Base-by-base conservation (phyloP, 2,113 vertebrate genomes). In the Lethenteron reissneri region DNA sequence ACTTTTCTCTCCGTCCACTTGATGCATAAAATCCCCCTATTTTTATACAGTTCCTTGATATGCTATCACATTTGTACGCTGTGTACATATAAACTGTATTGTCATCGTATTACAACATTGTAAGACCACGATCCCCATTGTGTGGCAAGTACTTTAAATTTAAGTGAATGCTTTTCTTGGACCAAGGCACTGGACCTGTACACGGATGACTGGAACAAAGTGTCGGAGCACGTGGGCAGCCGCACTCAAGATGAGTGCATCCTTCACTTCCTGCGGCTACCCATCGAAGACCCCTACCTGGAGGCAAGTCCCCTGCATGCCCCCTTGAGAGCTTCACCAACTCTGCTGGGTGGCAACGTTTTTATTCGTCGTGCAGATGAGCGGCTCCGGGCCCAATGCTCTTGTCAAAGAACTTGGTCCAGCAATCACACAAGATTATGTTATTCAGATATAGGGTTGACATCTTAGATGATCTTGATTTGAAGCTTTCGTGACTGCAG, bases 131-230 rank as follows among this genome's bases (percentile, higher is more conserved):
- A 41, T 41, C 41, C 41, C 41, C 41, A 41, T 41, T 41, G 41
- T 41, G 41, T 41, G 41, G 41, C 41, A 41, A 41, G 41, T 41
- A 41, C 41, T 41, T 41, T 5, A 41, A 41, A 41, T 41, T 5
- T 41, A 11, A 0, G 1, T 0, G 1, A 41, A 2, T 68, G 17
- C 57, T 0, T 76, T 71, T 2, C 76, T 68, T 68, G 64, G 25
- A 9, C 64, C 64, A 68, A 97, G 92, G 94, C 90, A 0, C 79
- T 97, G 75, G 94, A 96, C 80, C 96, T 97, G 91, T 97, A 84
- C 79, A 97, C 96, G 76, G 92, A 97, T 2, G 92, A 97, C 80
- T 97, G 94, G 94, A 97, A 97, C 81, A 97, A 97, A 75, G 94
- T 97, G 69, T 97, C 92, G 0, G 94, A 97, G 81, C 94, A 97